These are phyloP conservation scores for Pemphigus obesinymphae DNA, from an alignment of 1,140 invertebrate species.

Conservation along the genomic window DNA sequence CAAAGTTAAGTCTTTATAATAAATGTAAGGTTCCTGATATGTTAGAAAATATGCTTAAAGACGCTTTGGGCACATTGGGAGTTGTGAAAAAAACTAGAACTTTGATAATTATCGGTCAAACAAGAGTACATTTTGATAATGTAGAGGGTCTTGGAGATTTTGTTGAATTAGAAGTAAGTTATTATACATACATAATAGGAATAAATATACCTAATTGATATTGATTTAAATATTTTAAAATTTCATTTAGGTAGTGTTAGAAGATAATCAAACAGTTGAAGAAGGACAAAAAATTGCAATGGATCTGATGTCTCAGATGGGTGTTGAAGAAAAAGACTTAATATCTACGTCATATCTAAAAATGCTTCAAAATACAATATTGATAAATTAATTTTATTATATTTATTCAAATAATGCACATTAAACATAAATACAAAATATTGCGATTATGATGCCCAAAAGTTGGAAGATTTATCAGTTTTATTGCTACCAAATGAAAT, in stretches of 20 bases:
- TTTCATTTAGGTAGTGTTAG: constrained; percentile 38
- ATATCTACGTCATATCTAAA: constrained; percentile 43
- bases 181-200: not conserved
- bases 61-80: constrained; percentile 62
- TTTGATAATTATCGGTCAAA: constrained; percentile 75
- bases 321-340: constrained; percentile 42
- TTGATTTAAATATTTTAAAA: not conserved
- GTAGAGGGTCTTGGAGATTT: constrained; percentile 77
- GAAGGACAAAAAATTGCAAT: constrained; percentile 44
- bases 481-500: constrained; percentile 34
- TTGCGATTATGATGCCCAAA: not conserved
- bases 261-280: constrained; percentile 43
- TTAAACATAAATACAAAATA: not conserved
- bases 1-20: constrained; percentile 64
- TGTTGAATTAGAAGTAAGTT: constrained; percentile 80
- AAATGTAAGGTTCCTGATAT: constrained; percentile 50
- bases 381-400: not conserved
- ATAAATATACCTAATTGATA: not conserved
- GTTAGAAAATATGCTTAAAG: constrained; percentile 54
- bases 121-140: constrained; percentile 80
- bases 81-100: constrained; percentile 67
- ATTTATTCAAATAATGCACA: too few species aligned
- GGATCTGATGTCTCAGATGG: constrained; percentile 42
- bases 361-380: constrained; percentile 40
- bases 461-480: constrained; percentile 29